Evolutionary conservation across 2,113 vertebrate genomes (phyloP).

Genomic region (Sinocyclocheilus rhinocerous): DNA sequence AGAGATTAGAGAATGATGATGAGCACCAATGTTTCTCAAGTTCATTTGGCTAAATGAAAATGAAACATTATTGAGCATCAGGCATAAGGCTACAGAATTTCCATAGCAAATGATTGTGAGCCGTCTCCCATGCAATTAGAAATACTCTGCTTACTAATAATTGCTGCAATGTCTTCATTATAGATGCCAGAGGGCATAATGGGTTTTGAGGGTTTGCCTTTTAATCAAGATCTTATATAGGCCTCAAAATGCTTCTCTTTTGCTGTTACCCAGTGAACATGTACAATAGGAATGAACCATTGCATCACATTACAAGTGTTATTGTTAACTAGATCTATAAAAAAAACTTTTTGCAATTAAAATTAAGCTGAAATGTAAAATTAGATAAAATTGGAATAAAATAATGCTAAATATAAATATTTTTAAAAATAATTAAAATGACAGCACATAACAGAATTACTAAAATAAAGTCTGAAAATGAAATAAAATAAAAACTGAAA

Average conservation of each 20-base stretch:
- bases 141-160: slow-evolving; percentile 16
- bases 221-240: not conserved
- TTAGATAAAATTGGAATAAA: not conserved
- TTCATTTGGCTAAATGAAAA: slow-evolving; percentile 45
- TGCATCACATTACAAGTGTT: not conserved
- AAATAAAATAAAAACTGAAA: not conserved
- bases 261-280: not conserved
- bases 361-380: not conserved
- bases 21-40: not conserved
- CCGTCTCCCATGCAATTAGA: slow-evolving; percentile 38
- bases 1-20: slow-evolving; percentile 1
- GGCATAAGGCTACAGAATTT: slow-evolving; percentile 1
- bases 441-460: not conserved
- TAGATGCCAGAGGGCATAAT: slow-evolving; percentile 38
- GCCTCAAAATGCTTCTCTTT: not conserved
- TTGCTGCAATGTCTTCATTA: slow-evolving; percentile 44
- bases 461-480: not conserved
- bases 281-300: not conserved
- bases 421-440: not conserved
- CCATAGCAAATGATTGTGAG: slow-evolving; percentile 9
- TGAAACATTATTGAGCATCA: slow-evolving; percentile 11
- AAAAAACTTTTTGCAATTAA: not conserved
- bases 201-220: slow-evolving; percentile 26
- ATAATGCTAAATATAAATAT: not conserved
- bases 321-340: not conserved